Evolutionary conservation across 2,797 vertebrate species (phyloP).

Genomic region (Monodelphis domestica): DNA sequence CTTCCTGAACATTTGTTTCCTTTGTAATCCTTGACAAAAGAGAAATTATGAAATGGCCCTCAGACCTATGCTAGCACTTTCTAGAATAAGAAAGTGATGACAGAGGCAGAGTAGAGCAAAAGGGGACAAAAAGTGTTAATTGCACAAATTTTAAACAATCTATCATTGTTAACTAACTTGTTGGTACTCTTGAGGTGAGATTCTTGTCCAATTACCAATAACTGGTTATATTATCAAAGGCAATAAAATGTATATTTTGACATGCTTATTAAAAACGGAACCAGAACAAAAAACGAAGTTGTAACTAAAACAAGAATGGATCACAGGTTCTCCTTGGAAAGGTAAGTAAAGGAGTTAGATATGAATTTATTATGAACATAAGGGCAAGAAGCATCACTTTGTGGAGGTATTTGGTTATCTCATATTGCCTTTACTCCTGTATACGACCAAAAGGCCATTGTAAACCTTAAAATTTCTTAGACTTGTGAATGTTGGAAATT

Average conservation of each 20-base stretch:
- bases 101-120: background rate
- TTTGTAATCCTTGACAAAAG: background rate
- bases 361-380: background rate
- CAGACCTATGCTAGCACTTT: background rate
- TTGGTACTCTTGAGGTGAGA: background rate
- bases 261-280: background rate
- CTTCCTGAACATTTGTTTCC: background rate
- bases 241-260: background rate
- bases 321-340: background rate
- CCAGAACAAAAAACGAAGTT: background rate
- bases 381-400: no score
- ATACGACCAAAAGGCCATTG: background rate
- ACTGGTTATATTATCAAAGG: background rate
- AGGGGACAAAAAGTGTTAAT: background rate
- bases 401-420: background rate
- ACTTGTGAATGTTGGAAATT: no score
- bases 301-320: background rate
- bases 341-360: background rate
- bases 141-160: no score
- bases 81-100: no score
- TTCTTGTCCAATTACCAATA: background rate
- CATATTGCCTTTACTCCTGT: background rate
- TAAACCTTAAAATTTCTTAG: no score
- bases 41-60: background rate
- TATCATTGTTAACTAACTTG: background rate